phyloP scores from a whole-genome alignment of 37 sponge, comb jelly and placozoan genomes.

The Eunapius fragilis region DNA sequence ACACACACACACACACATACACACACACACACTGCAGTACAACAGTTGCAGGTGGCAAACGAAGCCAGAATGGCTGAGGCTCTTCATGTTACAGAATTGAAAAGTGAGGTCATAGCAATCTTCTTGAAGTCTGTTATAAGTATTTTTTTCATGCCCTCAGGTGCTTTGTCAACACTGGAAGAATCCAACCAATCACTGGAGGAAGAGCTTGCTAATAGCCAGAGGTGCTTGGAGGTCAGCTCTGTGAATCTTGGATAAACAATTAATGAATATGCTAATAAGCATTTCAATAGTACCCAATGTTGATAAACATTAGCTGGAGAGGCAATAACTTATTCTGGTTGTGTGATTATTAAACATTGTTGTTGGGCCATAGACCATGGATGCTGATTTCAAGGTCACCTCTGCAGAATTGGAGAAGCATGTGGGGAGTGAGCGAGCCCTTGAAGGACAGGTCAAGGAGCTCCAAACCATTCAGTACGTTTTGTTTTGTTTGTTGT shows the following conservation, averaged over 20 bases:
- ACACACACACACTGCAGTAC: constrained; percentile 9
- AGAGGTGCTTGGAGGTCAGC: neutral
- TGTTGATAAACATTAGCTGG: neutral
- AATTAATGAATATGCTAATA: neutral
- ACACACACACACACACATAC: neutral
- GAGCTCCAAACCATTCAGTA: neutral
- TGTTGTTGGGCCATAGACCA: no score
- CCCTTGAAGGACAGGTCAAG: neutral
- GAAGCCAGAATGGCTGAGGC: neutral
- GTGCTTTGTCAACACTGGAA: neutral
- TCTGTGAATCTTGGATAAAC: no score
- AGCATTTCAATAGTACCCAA: neutral
- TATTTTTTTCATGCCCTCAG: neutral
- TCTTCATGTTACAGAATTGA: neutral
- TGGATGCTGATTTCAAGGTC: neutral
- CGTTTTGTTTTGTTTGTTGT: neutral
- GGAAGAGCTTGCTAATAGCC: neutral
- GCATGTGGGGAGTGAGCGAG: neutral
- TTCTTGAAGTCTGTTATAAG: no score
- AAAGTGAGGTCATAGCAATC: neutral
- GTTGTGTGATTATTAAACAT: no score
- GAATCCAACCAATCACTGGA: neutral
- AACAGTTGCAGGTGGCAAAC: constrained; percentile 2
- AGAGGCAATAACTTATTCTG: no score
- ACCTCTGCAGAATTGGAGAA: neutral